phyloP scores from a whole-genome alignment of 2,797 vertebrate species.

The Cephalopachus bancanus region DNA sequence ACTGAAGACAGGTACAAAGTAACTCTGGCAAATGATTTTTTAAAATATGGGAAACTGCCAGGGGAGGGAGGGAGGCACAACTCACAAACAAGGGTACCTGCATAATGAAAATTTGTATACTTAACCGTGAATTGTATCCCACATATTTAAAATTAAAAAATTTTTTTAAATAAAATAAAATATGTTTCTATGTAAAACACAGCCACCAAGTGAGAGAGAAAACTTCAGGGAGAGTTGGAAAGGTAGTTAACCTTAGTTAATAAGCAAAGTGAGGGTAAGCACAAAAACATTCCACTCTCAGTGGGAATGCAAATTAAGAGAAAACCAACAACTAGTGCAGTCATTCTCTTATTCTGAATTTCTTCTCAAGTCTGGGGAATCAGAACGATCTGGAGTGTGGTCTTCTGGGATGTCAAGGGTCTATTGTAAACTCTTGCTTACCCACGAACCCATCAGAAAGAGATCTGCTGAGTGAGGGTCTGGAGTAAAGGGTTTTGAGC shows the following conservation, averaged over 20 bases:
- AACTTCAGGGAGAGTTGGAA: constrained; percentile 7
- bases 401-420: neutral
- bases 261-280: neutral
- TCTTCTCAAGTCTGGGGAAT: neutral
- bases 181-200: constrained; percentile 1
- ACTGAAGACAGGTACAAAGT: neutral
- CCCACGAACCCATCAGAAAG: neutral
- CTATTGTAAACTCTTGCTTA: neutral
- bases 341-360: constrained; percentile 1
- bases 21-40: neutral
- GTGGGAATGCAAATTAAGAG: constrained; percentile 32
- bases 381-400: neutral
- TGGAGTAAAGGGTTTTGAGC: neutral
- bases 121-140: too few species aligned
- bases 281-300: neutral
- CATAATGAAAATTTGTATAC: too few species aligned
- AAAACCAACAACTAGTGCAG: constrained; percentile 29
- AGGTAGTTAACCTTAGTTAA: neutral
- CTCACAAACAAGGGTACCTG: too few species aligned
- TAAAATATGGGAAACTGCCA: too few species aligned
- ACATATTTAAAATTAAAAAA: too few species aligned
- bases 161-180: neutral
- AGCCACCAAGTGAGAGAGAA: neutral
- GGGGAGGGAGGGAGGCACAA: too few species aligned
- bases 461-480: neutral